Base-by-base conservation (phyloP, 2,888 invertebrate genomes). In the Phymatocera aterrima region DNA sequence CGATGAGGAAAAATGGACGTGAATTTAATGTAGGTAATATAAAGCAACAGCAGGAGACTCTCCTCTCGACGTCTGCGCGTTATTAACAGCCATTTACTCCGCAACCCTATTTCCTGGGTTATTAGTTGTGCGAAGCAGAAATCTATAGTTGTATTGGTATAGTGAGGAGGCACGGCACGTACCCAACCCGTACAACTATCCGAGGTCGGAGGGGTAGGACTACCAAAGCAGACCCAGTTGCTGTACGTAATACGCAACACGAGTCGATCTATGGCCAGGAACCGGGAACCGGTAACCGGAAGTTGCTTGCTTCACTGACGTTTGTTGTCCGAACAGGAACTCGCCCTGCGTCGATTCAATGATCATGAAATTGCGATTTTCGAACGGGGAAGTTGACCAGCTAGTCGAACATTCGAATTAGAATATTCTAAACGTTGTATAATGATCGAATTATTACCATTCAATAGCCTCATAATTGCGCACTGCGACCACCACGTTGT, bases 41-140 rank as follows among this genome's bases (percentile, higher is more conserved):
- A 31, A 57, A 57, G 75, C 51, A 75, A 28, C 57, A 15, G 6
- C 40, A 75, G 15, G 54, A 72, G 40, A 74, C 31, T n/a, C n/a
- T n/a, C 57, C 75, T 24, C 54, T 10, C 21, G 57, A 57, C 15
- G 57, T 75, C 57, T 75, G 54, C 75, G 28, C 40, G 40, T 75
- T 75, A 75, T 75, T 60, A 75, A 75, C 75, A 75, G 57, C 75
- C 75, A 75, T 75, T 75, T 57, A 60, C 75, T 24, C 43, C 75
- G 75, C 75, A 75, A 75, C 75, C 75, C 75, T 40, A 57, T 75
- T 75, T 75, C 75, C 75, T 75, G 57, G 57, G 75, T 75, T 75
- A 75, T 75, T 54, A 75, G 72, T 46, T 21, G 28, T 40, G 37
- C 64, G 18, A 24, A 31, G 75, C 57, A 46, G 54, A 75, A 57